Conservation (phyloP, 2,113 vertebrate species). For the Alethe castanea region DNA sequence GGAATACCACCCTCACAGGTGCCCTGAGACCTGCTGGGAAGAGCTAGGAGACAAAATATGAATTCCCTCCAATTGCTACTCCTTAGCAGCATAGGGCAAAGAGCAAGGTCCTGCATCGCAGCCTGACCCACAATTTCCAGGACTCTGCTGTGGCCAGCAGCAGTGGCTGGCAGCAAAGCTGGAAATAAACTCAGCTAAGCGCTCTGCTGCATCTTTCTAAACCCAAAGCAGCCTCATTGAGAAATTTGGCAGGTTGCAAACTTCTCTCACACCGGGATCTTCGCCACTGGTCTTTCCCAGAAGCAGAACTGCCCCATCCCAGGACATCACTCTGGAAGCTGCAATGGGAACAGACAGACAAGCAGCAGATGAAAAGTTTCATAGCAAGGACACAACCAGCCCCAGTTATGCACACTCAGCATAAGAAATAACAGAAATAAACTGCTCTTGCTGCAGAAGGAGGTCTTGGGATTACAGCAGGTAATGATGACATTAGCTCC, state of each 20-base stretch:
- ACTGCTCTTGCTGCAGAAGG: not conserved
- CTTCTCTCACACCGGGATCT: not conserved
- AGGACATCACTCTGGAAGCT: not conserved
- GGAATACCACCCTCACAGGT: not conserved
- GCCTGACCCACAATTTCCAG: accelerated
- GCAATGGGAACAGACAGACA: not conserved
- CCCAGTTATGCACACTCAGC: not conserved
- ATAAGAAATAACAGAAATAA: not conserved
- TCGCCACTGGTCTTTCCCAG: not conserved
- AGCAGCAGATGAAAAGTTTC: not conserved
- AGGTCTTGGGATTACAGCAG: not conserved
- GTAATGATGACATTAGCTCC: not conserved
- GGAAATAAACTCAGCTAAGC: not conserved
- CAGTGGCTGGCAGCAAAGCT: not conserved
- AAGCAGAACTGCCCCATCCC: not conserved
- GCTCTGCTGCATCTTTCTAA: not conserved
- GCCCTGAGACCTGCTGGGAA: not conserved
- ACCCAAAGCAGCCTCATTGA: not conserved
- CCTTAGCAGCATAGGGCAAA: not conserved
- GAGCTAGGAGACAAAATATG: not conserved
- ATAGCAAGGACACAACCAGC: not conserved
- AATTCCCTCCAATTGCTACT: not conserved
- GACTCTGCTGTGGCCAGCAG: not conserved
- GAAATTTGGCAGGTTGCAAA: not conserved
- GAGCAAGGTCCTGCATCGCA: not conserved